Conservation (phyloP, 2,888 invertebrate species). For the Parasteatoda lunata region DNA sequence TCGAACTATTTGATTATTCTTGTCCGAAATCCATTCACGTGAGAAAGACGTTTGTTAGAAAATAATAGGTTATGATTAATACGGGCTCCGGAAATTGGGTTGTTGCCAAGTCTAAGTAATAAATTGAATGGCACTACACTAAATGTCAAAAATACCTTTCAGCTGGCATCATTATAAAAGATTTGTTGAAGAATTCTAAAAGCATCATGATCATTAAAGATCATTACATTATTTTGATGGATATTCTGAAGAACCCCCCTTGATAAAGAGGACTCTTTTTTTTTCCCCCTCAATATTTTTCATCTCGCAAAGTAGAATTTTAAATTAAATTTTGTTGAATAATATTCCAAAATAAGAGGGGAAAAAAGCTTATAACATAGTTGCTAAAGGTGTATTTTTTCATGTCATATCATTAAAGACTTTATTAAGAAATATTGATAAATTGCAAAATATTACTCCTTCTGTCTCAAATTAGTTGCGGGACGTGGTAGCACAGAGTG, state of each 20-base stretch:
- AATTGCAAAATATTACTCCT: neutral
- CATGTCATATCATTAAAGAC: too few relatives aligned
- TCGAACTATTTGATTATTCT: conserved; percentile 7
- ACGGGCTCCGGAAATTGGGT: conserved; percentile 2
- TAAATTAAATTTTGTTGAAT: neutral
- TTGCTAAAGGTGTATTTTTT: too few relatives aligned
- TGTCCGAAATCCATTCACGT: conserved; percentile 24
- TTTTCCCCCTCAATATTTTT: neutral
- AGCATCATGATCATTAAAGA: neutral
- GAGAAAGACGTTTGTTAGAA: conserved; percentile 25
- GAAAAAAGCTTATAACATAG: neutral
- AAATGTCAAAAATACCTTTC: conserved; percentile 2
- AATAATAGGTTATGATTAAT: conserved; percentile 40
- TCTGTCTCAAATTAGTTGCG: neutral
- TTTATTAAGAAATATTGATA: too few relatives aligned
- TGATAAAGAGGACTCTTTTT: neutral
- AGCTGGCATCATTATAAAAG: neutral
- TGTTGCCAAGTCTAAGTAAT: conserved; percentile 15
- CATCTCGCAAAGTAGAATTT: neutral
- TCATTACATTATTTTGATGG: neutral
- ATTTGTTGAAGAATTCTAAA: conserved; percentile 3
- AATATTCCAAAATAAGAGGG: neutral
- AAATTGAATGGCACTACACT: conserved; percentile 2
- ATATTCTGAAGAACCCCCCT: neutral
- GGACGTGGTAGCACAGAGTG: too few relatives aligned